Base-by-base conservation (phyloP, 2,797 vertebrate species). In the Nannoperca obscura region DNA sequence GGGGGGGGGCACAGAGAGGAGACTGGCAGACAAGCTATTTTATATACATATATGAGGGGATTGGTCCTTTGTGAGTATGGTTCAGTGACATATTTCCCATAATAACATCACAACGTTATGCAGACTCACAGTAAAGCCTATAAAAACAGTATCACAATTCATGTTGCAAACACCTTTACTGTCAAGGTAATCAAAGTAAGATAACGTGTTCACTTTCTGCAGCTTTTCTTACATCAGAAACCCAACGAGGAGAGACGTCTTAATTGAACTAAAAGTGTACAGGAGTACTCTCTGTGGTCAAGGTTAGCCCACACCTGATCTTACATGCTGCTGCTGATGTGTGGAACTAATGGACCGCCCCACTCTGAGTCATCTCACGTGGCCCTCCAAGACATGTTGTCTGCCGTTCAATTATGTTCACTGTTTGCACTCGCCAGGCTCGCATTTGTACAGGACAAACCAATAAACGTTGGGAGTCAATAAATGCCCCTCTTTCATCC, bases 381-480 rank as follows among this genome's bases (percentile, higher is more conserved):
- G 76, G 77, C 53, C 52, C 19, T 53, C 40, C 30, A 47, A 68
- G 81, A 79, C 67, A 61, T 42, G 79, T 49, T 42, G 63, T 63
- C 79, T 57, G 57, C 57, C 38, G 7, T 22, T 86, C 66, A 55
- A 70, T 86, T 71, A 72, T 46, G 61, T 72, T 30, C 82, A n/a
- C 74, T 36, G 83, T 83, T 83, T 83, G 83, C 83, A 47, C 83
- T 78, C 17, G 1, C 58, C 49, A 7, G 68, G 69, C 47, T 77
- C 71, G 4, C 80, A 76, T 81, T 82, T 79, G 73, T 53, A 70
- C 76, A 73, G 86, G 80, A 74, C 82, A 80, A 62, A 85, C 78
- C 78, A 65, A 85, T 86, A 79, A 87, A 85, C 7, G 11, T 0
- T 19, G 34, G 4, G 62, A 71, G 88, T 76, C 86, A 84, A 87